Base-by-base conservation (phyloP, 35 echinoderm and acorn worm species). In the Heliocidaris erythrogramma region DNA sequence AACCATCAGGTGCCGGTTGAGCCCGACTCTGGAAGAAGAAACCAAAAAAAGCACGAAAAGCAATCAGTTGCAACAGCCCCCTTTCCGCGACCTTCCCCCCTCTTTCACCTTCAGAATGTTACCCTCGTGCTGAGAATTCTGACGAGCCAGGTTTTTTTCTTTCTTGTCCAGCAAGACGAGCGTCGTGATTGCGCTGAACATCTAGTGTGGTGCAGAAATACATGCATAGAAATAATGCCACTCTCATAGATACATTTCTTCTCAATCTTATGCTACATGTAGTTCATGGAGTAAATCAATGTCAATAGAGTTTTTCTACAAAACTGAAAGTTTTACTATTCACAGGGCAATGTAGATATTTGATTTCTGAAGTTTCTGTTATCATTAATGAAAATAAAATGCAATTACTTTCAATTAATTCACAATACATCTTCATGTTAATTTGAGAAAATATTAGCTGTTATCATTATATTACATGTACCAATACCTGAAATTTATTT, bases 71-170 rank as follows among this genome's bases (percentile, higher is more conserved):
- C 87, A 92, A 30, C 91, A 92, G 49, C 47, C 47, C 47, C 29
- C 27, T 92, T 92, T 92, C 29, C 50, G 48, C 49, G 31, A 48
- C 47, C 27, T 59, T 35, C 91, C 91, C 47, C 49, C 91, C 50
- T 92, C 49, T 50, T 92, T 92, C 24, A 92, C 30, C 48, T 59
- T 92, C 29, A 92, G 13, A 48, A 16, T 13, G 16, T 92, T 27
- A 5, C 91, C 48, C 31, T 59, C 91, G n/a, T 92, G 47, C 91
- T 92, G 91, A 30, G 91, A 92, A n/a, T 92, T 92, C 47, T 48
- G 31, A 5, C 91, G 91, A 59, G 91, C 91, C 48, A 59, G n/a
- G n/a, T 49, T 92, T n/a, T 49, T 48, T 30, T 59, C 47, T n/a
- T 92, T 92, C 49, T 92, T 49, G 13, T 92, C 91, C 91, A 52